These are phyloP conservation scores for Phyto melanocephala DNA, from an alignment of 2,888 invertebrate species.

Conservation along the genomic window DNA sequence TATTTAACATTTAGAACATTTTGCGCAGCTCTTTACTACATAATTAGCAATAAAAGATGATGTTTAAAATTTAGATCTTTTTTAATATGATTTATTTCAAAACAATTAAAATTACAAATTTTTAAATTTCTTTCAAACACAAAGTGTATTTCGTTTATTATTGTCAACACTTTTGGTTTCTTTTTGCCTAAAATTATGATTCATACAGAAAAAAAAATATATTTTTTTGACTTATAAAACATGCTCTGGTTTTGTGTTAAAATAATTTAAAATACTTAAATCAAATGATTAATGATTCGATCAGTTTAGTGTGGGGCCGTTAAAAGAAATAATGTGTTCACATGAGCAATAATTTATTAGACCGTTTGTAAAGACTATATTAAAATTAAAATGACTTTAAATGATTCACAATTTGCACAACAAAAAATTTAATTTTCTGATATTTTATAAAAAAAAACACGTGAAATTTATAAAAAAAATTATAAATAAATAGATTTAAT, in stretches of 20 bases:
- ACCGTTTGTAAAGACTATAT: background rate
- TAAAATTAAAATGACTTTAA: background rate
- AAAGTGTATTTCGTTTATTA: background rate
- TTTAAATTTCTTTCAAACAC: no score
- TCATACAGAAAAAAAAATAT: background rate
- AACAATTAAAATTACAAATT: no score
- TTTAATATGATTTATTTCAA: no score
- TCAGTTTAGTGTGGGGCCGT: background rate
- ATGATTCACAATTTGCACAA: conserved; percentile 1
- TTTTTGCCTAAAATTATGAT: background rate
- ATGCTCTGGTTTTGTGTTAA: background rate
- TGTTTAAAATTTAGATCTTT: no score
- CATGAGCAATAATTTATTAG: conserved; percentile 19
- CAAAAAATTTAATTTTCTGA: background rate
- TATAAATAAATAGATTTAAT: no score
- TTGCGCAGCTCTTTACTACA: no score
- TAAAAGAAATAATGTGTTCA: conserved; percentile 4
- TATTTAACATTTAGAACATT: no score
- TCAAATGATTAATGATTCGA: conserved; percentile 26
- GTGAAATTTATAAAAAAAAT: no score
- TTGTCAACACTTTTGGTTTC: background rate
- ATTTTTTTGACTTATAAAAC: background rate
- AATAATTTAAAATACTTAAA: conserved; percentile 32
- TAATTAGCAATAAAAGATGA: no score
- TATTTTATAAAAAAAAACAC: background rate